A percentile compares a stretch with the other conserved stretches of the same genome.
These are phyloP conservation scores for Drosophila micromelanica DNA, from an alignment of 1,140 invertebrate genomes.

Conservation along the genomic window DNA sequence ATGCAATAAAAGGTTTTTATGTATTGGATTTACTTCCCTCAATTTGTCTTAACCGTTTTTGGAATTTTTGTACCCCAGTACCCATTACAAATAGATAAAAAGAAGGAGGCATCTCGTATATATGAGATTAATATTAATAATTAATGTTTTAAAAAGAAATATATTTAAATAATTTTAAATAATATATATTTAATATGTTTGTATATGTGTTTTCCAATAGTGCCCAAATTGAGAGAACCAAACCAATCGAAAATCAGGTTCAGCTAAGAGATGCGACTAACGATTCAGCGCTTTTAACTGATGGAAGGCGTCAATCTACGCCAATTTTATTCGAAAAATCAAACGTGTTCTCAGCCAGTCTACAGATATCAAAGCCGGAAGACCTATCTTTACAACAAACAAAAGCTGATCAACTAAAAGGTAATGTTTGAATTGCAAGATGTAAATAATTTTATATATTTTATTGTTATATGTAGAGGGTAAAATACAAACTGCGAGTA, in stretches of 20 bases:
- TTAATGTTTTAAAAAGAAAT: too few species aligned
- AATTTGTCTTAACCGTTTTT: too few species aligned
- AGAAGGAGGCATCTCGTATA: too few species aligned
- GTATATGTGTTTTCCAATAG: background rate
- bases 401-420: background rate
- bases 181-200: background rate
- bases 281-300: background rate
- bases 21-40: too few species aligned
- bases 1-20: too few species aligned
- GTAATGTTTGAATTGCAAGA: background rate
- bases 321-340: constrained; percentile 32
- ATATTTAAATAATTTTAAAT: too few species aligned
- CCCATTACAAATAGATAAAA: too few species aligned
- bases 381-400: constrained; percentile 21
- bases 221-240: background rate
- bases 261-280: background rate
- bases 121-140: too few species aligned
- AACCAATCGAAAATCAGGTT: background rate
- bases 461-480: constrained; percentile 8
- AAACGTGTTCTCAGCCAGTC: constrained; percentile 91
- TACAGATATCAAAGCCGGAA: constrained; percentile 89
- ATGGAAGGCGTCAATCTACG: constrained; percentile 42
- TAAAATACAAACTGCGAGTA: background rate
- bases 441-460: too few species aligned
- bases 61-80: too few species aligned